Evolutionary conservation across 2,113 vertebrate genomes (phyloP).

Genomic region (Geococcyx californianus): DNA sequence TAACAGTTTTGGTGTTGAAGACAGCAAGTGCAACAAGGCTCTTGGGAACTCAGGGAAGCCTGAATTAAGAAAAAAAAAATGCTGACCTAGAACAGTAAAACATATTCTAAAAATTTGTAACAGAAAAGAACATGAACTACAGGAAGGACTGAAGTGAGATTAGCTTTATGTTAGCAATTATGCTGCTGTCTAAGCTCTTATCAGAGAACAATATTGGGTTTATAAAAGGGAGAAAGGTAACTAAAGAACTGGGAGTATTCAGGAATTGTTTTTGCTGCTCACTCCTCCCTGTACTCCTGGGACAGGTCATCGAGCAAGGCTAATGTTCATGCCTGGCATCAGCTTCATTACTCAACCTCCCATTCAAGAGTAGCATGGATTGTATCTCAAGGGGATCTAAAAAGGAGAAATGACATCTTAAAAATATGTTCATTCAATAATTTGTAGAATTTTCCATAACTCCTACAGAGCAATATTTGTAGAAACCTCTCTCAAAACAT

Average conservation of each 20-base stretch:
- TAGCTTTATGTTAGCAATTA: background rate
- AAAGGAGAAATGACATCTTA: background rate
- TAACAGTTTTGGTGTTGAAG: background rate
- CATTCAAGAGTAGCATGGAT: background rate
- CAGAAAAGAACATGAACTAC: background rate
- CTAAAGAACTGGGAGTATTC: background rate
- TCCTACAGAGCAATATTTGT: background rate
- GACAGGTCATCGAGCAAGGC: background rate
- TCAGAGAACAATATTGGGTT: background rate
- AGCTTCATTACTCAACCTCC: background rate
- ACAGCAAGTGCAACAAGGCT: background rate
- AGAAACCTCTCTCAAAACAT: background rate
- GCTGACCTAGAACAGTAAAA: background rate
- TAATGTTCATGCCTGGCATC: background rate
- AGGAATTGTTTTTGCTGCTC: background rate
- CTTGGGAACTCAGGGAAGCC: background rate
- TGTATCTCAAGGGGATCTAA: background rate
- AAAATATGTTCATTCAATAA: background rate
- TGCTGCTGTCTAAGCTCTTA: background rate
- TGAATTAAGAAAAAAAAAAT: background rate
- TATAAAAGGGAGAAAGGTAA: background rate
- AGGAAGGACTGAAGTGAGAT: background rate
- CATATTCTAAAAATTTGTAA: background rate
- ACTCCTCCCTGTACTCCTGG: accelerated
- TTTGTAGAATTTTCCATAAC: background rate